These are phyloP conservation scores for Ashinkailepas kermadecensis DNA, from an alignment of 2,888 invertebrate genomes.

Conservation along the genomic window DNA sequence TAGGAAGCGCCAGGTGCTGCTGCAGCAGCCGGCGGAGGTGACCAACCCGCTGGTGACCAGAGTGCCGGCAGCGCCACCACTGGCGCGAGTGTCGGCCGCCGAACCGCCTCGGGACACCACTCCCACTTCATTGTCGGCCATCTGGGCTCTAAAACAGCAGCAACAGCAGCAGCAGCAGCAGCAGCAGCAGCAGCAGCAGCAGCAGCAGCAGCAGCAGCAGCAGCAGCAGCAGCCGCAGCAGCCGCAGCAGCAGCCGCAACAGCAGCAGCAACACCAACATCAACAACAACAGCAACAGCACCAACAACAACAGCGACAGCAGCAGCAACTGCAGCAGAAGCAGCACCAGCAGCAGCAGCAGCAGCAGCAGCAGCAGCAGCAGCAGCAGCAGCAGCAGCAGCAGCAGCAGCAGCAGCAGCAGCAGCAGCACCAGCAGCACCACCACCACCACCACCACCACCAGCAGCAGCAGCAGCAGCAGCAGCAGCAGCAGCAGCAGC, in stretches of 20 bases:
- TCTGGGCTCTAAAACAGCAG: neutral
- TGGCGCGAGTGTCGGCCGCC: neutral
- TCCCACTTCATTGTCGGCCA: neutral
- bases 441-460: too few species aligned
- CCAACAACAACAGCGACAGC: neutral
- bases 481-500: too few species aligned
- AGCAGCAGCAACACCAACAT: neutral
- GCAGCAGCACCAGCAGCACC: neutral
- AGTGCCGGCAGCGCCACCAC: neutral
- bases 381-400: neutral
- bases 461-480: too few species aligned
- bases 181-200: neutral
- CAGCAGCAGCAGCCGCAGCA: neutral
- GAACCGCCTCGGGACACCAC: neutral
- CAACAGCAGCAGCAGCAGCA: neutral
- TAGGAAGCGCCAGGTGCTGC: slow-evolving; percentile 25
- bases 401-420: neutral
- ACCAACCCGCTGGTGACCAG: too few species aligned
- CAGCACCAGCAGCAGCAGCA: neutral
- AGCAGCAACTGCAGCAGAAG: neutral
- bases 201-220: neutral
- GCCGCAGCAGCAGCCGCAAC: neutral
- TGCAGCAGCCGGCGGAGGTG: neutral
- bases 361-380: neutral
- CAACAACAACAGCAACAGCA: neutral